Conservation (phyloP, 2,797 vertebrate genomes). For the Chaetodon trifasciatus region DNA sequence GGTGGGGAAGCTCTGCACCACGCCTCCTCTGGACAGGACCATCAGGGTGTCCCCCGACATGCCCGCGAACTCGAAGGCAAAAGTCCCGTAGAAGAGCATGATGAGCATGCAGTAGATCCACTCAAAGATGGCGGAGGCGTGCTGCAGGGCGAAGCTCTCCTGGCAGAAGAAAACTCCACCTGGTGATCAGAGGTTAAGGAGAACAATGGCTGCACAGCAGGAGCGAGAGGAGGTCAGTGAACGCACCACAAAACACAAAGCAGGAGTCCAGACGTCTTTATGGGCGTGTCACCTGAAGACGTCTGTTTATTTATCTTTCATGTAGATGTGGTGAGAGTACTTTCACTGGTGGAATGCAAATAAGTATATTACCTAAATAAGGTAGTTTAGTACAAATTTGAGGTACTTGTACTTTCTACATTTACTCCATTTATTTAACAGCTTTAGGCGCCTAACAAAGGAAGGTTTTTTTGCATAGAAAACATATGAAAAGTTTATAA, state of each 20-base stretch:
- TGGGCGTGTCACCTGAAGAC: too few species aligned
- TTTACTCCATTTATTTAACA: not conserved
- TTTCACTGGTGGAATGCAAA: not conserved
- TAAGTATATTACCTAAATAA: not conserved
- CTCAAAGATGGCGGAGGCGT: constrained; percentile 88
- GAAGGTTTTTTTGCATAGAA: too few species aligned
- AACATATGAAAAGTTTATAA: too few species aligned
- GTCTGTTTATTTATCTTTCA: not conserved
- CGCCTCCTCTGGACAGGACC: constrained; percentile 82
- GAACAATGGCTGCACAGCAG: constrained; percentile 21
- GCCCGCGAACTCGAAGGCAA: constrained; percentile 86
- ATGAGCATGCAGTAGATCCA: constrained; percentile 88
- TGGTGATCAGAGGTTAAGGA: constrained; percentile 80
- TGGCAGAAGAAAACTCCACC: constrained; percentile 88
- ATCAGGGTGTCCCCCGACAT: constrained; percentile 86
- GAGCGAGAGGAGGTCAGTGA: not conserved
- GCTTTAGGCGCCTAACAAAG: not conserved
- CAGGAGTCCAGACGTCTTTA: not conserved
- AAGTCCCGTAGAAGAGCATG: constrained; percentile 89
- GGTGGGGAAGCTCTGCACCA: constrained; percentile 41
- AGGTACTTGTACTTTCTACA: not conserved
- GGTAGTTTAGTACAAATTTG: not conserved
- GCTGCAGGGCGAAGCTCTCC: constrained; percentile 87
- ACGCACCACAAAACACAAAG: not conserved
- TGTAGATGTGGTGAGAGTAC: not conserved